Base-by-base conservation (phyloP, 2,113 vertebrate genomes). In the Willisornis vidua region DNA sequence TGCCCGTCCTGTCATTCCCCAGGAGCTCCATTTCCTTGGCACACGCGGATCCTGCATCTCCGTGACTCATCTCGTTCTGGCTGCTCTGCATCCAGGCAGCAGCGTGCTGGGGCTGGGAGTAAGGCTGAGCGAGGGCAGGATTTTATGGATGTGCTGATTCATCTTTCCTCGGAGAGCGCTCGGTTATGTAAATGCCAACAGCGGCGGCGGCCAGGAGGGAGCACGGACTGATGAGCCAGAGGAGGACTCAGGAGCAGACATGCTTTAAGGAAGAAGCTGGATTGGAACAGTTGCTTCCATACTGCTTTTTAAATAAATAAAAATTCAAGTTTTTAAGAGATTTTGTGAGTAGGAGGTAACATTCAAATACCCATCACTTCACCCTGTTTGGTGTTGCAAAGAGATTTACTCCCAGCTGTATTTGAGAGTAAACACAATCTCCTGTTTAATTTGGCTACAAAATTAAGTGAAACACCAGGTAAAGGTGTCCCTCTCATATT, bases 71-170 rank as follows among this genome's bases (percentile, higher is more conserved):
- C 89, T 75, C 45, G 74, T 92, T 61, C 77, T 71, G 55, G 43
- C 51, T 81, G 61, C 89, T 85, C 80, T 51, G 81, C 83, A n/a
- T 72, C 89, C 73, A 54, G 81, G 92, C 17, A 55, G 86, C 63
- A 54, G 67, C 83, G 3, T 28, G 73, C 91, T 67, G 92, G 39
- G 51, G 75, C 46, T 68, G 76, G 48, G 62, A 93, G 91, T 84
- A 90, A 94, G 88, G 90, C 88, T 96, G 22, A 62, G 79, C 29
- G 90, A 94, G 73, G 66, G 77, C 80, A 76, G 85, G 79, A n/a
- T 73, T 76, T 77, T 46, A 81, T 80, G 83, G 57, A 70, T 85
- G 55, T 87, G 93, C 89, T 94, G 85, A 85, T 63, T 95, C 87
- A 91, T 91, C 58, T 78, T 77, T 78, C 86, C 76, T 70, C 84